Base-by-base conservation (phyloP, 2,113 vertebrate species). In the Candoia aspera region DNA sequence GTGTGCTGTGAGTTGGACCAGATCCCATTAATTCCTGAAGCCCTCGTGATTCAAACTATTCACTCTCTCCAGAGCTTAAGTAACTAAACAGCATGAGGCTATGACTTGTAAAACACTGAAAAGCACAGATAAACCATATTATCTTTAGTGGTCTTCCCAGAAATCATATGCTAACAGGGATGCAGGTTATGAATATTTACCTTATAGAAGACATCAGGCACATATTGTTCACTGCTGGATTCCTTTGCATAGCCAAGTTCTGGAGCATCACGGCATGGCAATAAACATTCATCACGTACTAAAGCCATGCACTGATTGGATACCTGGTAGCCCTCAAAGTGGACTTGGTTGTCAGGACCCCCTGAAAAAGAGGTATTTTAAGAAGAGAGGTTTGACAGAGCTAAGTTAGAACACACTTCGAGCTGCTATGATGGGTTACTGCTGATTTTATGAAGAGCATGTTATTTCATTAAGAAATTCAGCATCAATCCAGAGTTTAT, bases 241-340 rank as follows among this genome's bases (percentile, higher is more conserved):
- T 99, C 99, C 96, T 99, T 99, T 86, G 98, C 99, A 0, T 98
- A 99, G 96, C 99, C 99, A 46, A 99, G 98, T 97, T 99, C 99
- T 0, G 99, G 98, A 0, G 97, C 98, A 0, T 99, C 99, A 93
- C 98, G 98, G 97, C 99, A 99, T 1, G 99, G 99, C 94, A 99
- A 97, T 86, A 99, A 96, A 91, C 99, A 99, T 95, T 99, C 99
- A 3, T 99, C 99, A 0, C 99, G 97, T 49, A 99, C 99, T 95
- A 99, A 96, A 0, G 99, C 99, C 99, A 99, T 99, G 98, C 99
- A 99, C 98, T 99, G 99, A 90, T 99, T 99, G 0, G 99, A 99
- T 87, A 99, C 99, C 96, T 99, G 99, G 96, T 99, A 99, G 0
- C 99, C 99, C 92, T 99, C 99, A 68, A 99, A 99, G 97, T 99